phyloP scores from a whole-genome alignment of 2,797 vertebrate species.

The Siniperca scherzeri region DNA sequence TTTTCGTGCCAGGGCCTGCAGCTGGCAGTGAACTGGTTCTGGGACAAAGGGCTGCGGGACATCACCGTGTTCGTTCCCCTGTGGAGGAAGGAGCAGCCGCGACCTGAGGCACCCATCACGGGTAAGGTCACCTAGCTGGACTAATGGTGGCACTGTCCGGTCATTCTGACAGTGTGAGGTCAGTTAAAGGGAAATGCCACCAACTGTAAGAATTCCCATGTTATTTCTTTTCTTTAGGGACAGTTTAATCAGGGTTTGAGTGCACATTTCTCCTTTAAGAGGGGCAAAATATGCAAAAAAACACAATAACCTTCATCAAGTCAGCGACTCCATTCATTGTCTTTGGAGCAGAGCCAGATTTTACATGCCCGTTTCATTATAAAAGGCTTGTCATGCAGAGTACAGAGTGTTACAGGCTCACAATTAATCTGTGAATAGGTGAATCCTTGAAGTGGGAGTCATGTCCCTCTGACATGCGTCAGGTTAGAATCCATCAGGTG shows the following conservation, averaged over 20 bases:
- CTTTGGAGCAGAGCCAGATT: neutral
- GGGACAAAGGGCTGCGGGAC: conserved; percentile 89
- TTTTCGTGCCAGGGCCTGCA: conserved; percentile 95
- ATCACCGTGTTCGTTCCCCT: conserved; percentile 95
- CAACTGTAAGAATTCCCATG: neutral
- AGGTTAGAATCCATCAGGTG: neutral
- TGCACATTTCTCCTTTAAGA: neutral
- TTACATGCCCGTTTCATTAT: neutral
- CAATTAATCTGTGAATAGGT: neutral
- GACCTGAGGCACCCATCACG: conserved; percentile 90
- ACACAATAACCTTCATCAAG: neutral
- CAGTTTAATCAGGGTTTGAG: neutral
- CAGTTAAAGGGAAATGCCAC: neutral
- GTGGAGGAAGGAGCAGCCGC: conserved; percentile 92
- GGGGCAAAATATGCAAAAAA: no score
- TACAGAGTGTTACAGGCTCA: neutral
- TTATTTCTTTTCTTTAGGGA: neutral
- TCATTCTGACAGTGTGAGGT: neutral
- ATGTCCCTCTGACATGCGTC: neutral
- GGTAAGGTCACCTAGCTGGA: conserved; percentile 76
- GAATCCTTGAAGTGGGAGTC: neutral
- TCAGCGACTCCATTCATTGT: neutral
- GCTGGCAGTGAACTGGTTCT: conserved; percentile 95
- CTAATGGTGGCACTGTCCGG: rapidly evolving
- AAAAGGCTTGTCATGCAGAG: neutral